A percentile compares a stretch with the other conserved stretches of the same genome.
These are phyloP conservation scores for Pagetopsis macropterus DNA, from an alignment of 2,797 vertebrate genomes.

Conservation along the genomic window DNA sequence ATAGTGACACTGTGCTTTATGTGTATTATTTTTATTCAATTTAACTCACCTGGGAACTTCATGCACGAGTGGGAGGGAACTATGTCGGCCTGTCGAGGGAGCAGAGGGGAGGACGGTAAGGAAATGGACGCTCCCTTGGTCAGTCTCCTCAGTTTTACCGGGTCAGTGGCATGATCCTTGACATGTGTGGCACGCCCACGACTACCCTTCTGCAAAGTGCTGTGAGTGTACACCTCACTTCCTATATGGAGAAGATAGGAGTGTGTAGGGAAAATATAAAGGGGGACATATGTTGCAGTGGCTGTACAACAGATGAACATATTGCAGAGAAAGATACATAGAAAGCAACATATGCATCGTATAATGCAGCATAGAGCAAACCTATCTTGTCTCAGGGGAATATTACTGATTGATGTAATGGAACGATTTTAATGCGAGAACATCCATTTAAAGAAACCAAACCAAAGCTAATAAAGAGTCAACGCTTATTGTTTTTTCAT, in stretches of 20 bases:
- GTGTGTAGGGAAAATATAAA: background rate
- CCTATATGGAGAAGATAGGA: constrained; percentile 59
- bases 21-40: constrained; percentile 12
- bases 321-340: constrained; percentile 2
- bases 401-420: constrained; percentile 62
- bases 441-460: constrained; percentile 63
- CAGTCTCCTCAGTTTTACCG: constrained; percentile 80
- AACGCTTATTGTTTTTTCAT: constrained; percentile 37
- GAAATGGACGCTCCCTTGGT: constrained; percentile 94
- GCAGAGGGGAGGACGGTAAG: constrained; percentile 95
- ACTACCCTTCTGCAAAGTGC: constrained; percentile 67
- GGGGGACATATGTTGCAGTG: background rate
- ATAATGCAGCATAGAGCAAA: constrained; percentile 35
- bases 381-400: constrained; percentile 59
- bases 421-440: constrained; percentile 60
- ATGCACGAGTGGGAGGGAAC: constrained; percentile 85
- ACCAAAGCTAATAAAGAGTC: constrained; percentile 54
- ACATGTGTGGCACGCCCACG: constrained; percentile 57
- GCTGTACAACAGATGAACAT: constrained; percentile 13
- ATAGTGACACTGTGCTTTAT: constrained; percentile 22
- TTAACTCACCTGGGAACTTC: constrained; percentile 90
- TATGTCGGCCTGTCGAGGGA: constrained; percentile 89
- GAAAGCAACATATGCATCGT: constrained; percentile 42
- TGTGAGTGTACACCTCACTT: constrained; percentile 82
- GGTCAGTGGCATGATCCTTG: constrained; percentile 62